Evolutionary conservation across 1,140 invertebrate species (phyloP).

Genomic region (Bicyclus anynana): DNA sequence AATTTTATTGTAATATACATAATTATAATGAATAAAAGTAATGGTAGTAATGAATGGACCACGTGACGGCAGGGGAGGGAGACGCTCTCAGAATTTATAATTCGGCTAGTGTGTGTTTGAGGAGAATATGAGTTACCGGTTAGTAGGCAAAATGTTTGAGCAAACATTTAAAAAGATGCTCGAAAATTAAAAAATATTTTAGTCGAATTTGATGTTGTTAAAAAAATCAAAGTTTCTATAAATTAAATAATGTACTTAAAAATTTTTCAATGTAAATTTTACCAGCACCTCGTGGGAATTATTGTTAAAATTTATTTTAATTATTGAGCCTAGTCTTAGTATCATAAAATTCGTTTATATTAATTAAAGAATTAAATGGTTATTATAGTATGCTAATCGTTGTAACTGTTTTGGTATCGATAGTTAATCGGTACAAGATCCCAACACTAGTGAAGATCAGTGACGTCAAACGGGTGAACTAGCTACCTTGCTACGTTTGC

Average conservation of each 20-base stretch:
- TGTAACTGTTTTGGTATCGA: too few species aligned
- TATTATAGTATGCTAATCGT: too few species aligned
- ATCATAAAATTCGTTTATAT: conserved; percentile 59
- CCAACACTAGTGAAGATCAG: too few species aligned
- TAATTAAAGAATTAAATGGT: too few species aligned
- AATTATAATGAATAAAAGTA: conserved; percentile 45
- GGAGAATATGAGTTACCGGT: conserved; percentile 64
- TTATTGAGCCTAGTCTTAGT: conserved; percentile 75
- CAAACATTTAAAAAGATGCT: conserved; percentile 75
- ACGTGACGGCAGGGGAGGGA: conserved; percentile 61
- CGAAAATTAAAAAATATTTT: conserved; percentile 60
- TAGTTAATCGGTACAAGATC: too few species aligned
- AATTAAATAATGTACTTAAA: conserved; percentile 74
- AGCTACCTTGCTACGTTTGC: too few species aligned
- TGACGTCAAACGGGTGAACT: too few species aligned
- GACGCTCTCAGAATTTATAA: conserved; percentile 74
- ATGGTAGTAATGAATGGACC: conserved; percentile 71
- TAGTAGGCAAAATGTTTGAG: conserved; percentile 71
- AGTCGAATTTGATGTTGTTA: conserved; percentile 77
- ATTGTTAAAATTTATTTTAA: conserved; percentile 71
- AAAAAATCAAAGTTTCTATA: conserved; percentile 70
- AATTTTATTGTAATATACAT: conserved; percentile 75
- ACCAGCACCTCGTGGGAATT: conserved; percentile 65
- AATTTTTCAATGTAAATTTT: conserved; percentile 74
- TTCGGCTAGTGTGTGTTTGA: conserved; percentile 54